phyloP scores from a whole-genome alignment of 2,113 vertebrate species.

The Clarias macrocephalus region DNA sequence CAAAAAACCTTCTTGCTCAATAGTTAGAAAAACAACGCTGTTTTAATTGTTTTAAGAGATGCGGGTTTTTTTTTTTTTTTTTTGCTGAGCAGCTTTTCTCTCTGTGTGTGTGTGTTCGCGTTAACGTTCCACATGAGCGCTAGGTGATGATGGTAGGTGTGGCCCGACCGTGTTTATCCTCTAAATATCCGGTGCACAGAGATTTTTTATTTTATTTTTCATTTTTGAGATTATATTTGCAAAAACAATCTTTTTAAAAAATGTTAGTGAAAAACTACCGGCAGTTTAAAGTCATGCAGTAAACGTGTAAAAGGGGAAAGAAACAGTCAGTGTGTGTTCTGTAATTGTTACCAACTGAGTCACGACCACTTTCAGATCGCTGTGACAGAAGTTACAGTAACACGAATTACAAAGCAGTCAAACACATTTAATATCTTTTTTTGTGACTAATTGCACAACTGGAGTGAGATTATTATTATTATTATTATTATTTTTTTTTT shows the following conservation, averaged over 20 bases:
- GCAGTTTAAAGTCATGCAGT: neutral
- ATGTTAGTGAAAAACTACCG: neutral
- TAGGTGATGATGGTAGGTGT: conserved; percentile 9
- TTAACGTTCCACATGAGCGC: neutral
- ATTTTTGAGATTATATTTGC: neutral
- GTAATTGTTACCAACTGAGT: conserved; percentile 24
- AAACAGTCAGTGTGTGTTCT: neutral
- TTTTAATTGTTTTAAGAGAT: neutral
- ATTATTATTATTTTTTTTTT: too few relatives aligned
- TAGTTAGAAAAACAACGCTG: neutral
- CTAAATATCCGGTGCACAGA: neutral
- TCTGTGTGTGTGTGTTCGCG: neutral
- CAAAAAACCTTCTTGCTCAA: neutral
- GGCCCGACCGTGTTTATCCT: neutral
- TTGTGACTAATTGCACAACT: neutral
- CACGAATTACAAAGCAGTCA: neutral
- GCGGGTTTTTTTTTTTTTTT: neutral
- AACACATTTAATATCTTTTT: neutral
- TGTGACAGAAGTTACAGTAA: neutral
- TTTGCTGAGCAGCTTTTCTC: neutral
- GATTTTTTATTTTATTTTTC: neutral
- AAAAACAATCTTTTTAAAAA: neutral
- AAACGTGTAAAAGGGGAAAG: neutral
- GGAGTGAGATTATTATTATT: neutral
- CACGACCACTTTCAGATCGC: neutral